Conservation (phyloP, 1,140 invertebrate species). For the Zaprionus taronus region DNA sequence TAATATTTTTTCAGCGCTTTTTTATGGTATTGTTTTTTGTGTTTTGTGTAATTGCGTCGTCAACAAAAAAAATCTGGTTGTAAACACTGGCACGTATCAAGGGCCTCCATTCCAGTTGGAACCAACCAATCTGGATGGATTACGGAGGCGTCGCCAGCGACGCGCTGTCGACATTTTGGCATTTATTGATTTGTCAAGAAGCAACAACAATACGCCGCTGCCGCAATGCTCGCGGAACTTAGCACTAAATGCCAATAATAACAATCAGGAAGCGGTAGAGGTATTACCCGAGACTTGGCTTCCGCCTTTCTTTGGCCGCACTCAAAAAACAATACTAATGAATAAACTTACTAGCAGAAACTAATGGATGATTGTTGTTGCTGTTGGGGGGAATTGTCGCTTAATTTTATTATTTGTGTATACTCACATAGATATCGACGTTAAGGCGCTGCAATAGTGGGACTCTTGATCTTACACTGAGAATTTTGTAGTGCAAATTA, state of each 20-base stretch:
- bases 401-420: not conserved
- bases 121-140: conserved; percentile 10
- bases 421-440: conserved; percentile 62
- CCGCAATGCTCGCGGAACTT: conserved; percentile 50
- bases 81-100: conserved; percentile 40
- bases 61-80: conserved; percentile 40
- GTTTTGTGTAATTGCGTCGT: conserved; percentile 58
- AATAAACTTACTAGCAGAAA: conserved; percentile 18
- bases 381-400: not conserved
- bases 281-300: conserved; percentile 22
- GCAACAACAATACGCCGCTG: conserved; percentile 18
- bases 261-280: conserved; percentile 61
- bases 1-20: conserved; percentile 38
- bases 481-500: conserved; percentile 67
- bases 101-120: conserved; percentile 2
- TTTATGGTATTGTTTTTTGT: conserved; percentile 16
- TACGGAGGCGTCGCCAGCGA: conserved; percentile 16
- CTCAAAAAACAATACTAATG: conserved; percentile 11
- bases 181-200: conserved; percentile 78
- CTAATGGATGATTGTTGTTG: conserved; percentile 19
- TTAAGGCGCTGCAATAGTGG: conserved; percentile 45
- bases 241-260: conserved; percentile 27
- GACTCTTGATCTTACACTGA: conserved; percentile 63
- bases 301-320: conserved; percentile 64
- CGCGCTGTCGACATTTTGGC: conserved; percentile 38